Evolutionary conservation across 2,113 vertebrate genomes (phyloP).

Genomic region (Eclectus roratus): DNA sequence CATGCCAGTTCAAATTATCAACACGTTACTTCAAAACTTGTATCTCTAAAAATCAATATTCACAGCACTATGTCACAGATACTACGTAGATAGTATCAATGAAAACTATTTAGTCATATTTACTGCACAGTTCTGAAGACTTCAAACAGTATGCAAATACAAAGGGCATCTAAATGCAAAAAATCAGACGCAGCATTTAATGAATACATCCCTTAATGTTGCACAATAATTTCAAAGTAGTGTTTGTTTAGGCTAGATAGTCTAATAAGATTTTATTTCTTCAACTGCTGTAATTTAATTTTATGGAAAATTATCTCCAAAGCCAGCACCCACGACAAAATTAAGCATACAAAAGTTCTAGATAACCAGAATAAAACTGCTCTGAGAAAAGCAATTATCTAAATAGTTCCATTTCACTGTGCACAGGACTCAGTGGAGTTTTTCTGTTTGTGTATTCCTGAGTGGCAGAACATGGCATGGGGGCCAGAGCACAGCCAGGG

Average conservation of each 20-base stretch:
- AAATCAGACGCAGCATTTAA: background rate
- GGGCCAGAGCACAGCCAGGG: background rate
- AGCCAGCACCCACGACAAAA: background rate
- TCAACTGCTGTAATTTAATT: conserved; percentile 26
- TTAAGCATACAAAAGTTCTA: background rate
- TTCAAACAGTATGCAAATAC: conserved; percentile 16
- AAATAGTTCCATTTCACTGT: background rate
- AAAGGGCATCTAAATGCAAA: background rate
- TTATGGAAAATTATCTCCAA: conserved; percentile 39
- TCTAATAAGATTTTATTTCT: conserved; percentile 25
- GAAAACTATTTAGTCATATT: background rate
- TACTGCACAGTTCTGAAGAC: background rate
- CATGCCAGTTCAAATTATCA: background rate
- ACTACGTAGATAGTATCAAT: background rate
- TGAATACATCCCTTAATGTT: background rate
- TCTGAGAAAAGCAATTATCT: background rate
- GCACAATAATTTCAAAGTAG: conserved; percentile 3
- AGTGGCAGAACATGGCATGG: background rate
- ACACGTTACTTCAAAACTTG: background rate
- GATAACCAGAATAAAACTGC: background rate
- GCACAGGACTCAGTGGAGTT: accelerated
- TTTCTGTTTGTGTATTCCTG: background rate
- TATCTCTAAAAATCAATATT: background rate
- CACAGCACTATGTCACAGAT: background rate
- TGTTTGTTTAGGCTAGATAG: background rate